Base-by-base conservation (phyloP, 2,888 invertebrate genomes). In the Macropis europaea region DNA sequence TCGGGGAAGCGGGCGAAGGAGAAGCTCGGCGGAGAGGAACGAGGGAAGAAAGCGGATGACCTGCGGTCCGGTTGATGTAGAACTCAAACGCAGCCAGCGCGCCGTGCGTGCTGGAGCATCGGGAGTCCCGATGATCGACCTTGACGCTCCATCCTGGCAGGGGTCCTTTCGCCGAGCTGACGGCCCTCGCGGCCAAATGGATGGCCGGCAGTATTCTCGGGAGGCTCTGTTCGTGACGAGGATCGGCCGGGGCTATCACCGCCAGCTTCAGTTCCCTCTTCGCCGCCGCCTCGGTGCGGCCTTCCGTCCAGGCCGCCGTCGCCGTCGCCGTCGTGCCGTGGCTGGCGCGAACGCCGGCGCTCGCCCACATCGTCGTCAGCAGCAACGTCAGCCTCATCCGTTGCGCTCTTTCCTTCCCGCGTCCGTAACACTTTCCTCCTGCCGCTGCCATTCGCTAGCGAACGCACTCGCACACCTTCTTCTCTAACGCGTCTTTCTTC, bases 21-120 rank as follows among this genome's bases (percentile, higher is more conserved):
- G 30, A 36, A 26, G 6, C 22, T 5, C 6, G 24, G 22, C 4
- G 6, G 42, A 43, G 3, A 7, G 4, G 36, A 24, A 22, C 1
- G 2, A 19, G 17, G 9, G 26, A 28, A 6, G 7, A 22, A 42
- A 2, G 24, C 13, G 26, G 22, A 30, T 38, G 89, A 94, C 94
- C 94, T 90, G 93, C 93, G 52, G 92, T 92, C 71, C 92, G 92
- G 79, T 94, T 93, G 79, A 93, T 92, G 89, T 94, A 94, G 83
- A 95, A 94, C 76, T 96, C 95, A 86, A 96, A 94, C 22, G 96
- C 95, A 5, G 94, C 95, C 54, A 96, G 90, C 0, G 96, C 95
- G 0, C 96, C 96, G 81, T 93, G 92, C 0, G 94, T 94, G 2
- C 96, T 95, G 24, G 95, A 95, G 86, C 95, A 95, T 53, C 93